These are phyloP conservation scores for Scrobipalpa costella DNA, from an alignment of 2,888 invertebrate species.

Conservation along the genomic window DNA sequence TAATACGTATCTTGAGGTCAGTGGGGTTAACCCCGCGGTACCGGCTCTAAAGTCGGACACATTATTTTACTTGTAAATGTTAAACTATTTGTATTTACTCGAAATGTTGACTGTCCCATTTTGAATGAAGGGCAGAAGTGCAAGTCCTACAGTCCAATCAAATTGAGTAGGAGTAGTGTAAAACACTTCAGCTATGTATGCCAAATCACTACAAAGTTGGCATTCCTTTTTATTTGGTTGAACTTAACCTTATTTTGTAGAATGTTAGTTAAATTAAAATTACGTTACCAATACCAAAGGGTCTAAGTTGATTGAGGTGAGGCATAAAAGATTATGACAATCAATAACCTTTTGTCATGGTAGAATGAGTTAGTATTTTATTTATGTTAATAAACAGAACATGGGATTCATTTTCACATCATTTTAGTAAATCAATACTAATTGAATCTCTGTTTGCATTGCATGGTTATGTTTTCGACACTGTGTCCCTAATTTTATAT, in stretches of 20 bases:
- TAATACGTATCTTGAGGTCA: constrained; percentile 11
- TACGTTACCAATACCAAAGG: neutral
- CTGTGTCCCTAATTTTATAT: no score
- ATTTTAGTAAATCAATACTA: no score
- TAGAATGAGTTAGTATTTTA: no score
- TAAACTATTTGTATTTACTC: neutral
- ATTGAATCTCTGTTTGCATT: no score
- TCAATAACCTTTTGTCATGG: no score
- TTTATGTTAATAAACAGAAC: no score
- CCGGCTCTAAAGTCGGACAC: constrained; percentile 2
- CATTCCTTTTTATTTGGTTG: neutral
- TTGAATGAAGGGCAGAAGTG: neutral
- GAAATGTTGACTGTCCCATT: neutral
- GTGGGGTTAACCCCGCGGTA: constrained; percentile 18
- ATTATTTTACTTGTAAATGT: constrained; percentile 10
- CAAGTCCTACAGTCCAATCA: neutral
- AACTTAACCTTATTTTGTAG: neutral
- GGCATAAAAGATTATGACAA: neutral
- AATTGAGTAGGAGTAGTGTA: neutral
- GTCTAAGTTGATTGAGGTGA: neutral
- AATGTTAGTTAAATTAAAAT: neutral
- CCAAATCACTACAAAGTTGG: neutral
- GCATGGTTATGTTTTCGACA: neutral
- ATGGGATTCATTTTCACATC: no score
- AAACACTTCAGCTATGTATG: neutral